phyloP scores from a whole-genome alignment of 2,113 vertebrate species.

The Bagarius yarrelli region DNA sequence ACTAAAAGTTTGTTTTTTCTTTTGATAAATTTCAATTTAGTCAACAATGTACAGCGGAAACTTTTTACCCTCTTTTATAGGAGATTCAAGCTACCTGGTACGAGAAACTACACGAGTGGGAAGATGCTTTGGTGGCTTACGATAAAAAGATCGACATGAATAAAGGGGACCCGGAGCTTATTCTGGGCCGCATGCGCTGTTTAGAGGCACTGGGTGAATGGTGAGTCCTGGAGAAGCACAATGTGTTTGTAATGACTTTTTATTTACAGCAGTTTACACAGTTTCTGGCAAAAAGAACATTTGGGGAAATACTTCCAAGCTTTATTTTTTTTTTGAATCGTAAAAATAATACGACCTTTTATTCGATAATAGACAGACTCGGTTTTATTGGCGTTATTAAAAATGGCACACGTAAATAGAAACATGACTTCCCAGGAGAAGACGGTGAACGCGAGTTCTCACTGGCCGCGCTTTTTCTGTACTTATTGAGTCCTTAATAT shows the following conservation, averaged over 20 bases:
- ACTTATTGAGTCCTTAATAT: constrained; percentile 13
- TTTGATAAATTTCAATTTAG: too few species aligned
- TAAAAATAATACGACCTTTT: neutral
- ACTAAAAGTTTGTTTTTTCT: too few species aligned
- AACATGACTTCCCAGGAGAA: constrained; percentile 16
- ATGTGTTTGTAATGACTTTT: neutral
- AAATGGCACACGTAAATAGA: neutral
- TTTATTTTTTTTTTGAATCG: neutral
- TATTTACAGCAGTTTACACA: neutral
- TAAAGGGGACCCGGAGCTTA: constrained; percentile 95
- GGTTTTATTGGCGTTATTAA: neutral
- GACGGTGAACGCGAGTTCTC: neutral
- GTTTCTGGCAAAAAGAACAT: neutral
- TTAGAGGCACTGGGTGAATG: constrained; percentile 96
- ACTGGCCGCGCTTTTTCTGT: neutral
- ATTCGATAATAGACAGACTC: neutral
- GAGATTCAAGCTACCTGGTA: constrained; percentile 99
- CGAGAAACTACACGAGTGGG: constrained; percentile 98
- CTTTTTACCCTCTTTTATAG: constrained; percentile 59
- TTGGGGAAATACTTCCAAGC: neutral
- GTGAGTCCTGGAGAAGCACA: constrained; percentile 67
- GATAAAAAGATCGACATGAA: constrained; percentile 98
- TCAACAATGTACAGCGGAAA: too few species aligned
- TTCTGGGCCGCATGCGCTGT: constrained; percentile 96
- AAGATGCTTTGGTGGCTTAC: constrained; percentile 92